A percentile compares a stretch with the other conserved stretches of the same genome.
Conservation (phyloP, 1,140 invertebrate species). For the Alviniconcha marisindica region DNA sequence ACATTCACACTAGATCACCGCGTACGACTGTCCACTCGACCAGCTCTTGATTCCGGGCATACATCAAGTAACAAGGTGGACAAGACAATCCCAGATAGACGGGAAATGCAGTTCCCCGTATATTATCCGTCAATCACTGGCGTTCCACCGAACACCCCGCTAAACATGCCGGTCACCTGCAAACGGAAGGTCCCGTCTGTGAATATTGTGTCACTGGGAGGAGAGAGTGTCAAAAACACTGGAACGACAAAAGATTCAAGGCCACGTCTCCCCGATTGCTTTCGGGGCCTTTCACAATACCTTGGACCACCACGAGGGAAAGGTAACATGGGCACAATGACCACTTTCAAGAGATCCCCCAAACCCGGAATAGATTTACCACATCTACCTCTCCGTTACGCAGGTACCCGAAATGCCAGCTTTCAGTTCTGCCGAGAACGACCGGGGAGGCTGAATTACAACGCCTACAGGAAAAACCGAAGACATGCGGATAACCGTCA, state of each 20-base stretch:
- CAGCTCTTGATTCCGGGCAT: neutral
- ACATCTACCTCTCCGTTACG: neutral
- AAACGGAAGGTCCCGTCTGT: neutral
- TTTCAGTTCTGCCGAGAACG: conserved; percentile 4
- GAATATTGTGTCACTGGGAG: conserved; percentile 3
- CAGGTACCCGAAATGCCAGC: neutral
- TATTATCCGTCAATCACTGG: neutral
- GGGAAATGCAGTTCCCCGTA: neutral
- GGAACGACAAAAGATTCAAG: neutral
- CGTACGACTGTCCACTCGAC: neutral
- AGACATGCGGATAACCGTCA: neutral
- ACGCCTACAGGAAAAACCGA: neutral
- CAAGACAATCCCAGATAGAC: too few species aligned
- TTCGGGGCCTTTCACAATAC: too few species aligned
- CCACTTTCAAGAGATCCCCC: neutral
- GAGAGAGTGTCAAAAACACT: neutral
- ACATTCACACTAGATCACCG: neutral
- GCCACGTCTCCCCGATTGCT: conserved; percentile 2
- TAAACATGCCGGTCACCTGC: neutral
- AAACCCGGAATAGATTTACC: conserved; percentile 19
- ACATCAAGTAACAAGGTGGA: neutral
- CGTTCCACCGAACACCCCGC: conserved; percentile 14
- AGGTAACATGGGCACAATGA: too few species aligned
- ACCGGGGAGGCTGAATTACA: neutral
- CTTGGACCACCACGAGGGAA: too few species aligned